Evolutionary conservation across 2,797 vertebrate species (phyloP).

Genomic region (Brotogeris chrysoptera): DNA sequence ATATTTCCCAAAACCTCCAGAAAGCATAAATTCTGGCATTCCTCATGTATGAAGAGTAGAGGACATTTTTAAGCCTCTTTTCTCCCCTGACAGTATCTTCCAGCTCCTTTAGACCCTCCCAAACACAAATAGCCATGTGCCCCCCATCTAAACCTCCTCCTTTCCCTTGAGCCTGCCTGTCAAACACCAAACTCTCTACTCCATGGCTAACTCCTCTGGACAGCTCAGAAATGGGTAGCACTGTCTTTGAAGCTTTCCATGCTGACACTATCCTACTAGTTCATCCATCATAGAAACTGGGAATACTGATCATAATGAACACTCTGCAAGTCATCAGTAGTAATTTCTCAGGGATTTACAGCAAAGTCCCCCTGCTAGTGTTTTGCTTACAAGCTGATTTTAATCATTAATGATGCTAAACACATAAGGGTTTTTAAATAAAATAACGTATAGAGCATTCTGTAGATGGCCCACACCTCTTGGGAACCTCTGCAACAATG

Average conservation of each 20-base stretch:
- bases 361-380: background rate
- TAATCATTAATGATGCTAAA: background rate
- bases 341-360: background rate
- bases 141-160: background rate
- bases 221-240: background rate
- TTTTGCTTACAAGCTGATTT: background rate
- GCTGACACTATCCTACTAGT: background rate
- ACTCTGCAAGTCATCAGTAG: background rate
- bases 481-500: background rate
- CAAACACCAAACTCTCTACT: background rate
- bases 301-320: background rate
- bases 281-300: background rate
- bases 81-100: background rate
- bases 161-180: background rate
- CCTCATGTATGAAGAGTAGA: background rate
- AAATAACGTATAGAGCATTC: background rate
- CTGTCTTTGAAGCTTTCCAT: background rate
- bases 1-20: background rate
- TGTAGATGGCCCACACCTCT: background rate
- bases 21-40: background rate
- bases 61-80: background rate
- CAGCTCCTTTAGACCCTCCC: background rate
- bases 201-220: background rate
- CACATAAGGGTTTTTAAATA: background rate
- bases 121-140: fast-evolving